Evolutionary conservation across 2,113 vertebrate genomes (phyloP), one percentile per base, ranked within the genome.

Genomic region (Conger conger): DNA sequence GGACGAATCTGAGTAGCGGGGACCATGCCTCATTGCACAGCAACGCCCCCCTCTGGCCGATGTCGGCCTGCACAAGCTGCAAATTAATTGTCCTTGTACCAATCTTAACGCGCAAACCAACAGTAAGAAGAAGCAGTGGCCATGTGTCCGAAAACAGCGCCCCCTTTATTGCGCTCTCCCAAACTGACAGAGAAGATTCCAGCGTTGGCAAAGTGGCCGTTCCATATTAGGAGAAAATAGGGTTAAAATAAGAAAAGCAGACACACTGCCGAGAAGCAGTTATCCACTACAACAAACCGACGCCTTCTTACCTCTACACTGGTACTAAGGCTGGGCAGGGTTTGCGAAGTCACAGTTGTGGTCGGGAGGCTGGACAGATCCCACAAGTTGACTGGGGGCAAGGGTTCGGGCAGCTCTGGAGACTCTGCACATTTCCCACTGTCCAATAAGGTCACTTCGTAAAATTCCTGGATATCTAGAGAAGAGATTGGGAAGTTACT

Each of bases 401-500:
- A 84, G 84, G 94, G 95, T 87, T 96, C 96, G 81, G 88, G 92
- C 37, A 88, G 93, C 88, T 96, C 97, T 84, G 95, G 91, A 78
- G 91, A 92, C 92, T 97, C 97, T 88, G 86, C 88, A 90, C 96
- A 97, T 95, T 95, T 96, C 92, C 97, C 97, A 92, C 96, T 97
- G 93, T 99, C 97, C 93, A 96, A 89, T 96, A 99, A 98, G 96
- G 97, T 97, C 96, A 99, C 97, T 98, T 99, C 98, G 91, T 99
- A 99, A 93, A 99, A 99, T 93, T 99, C 98, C 95, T 99, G 98
- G 95, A 99, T 99, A 94, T 99, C 98, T 99, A 92, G 35, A 83
- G 53, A 57, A 86, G 16, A 33, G 1, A 57, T 53, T 45, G 30
- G 17, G 1, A 36, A 60, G 79, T 16, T 42, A 30, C 30, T 45